A percentile compares a stretch with the other conserved stretches of the same genome.
Conservation (phyloP, 2,888 invertebrate species). For the Aethes cnicana region DNA sequence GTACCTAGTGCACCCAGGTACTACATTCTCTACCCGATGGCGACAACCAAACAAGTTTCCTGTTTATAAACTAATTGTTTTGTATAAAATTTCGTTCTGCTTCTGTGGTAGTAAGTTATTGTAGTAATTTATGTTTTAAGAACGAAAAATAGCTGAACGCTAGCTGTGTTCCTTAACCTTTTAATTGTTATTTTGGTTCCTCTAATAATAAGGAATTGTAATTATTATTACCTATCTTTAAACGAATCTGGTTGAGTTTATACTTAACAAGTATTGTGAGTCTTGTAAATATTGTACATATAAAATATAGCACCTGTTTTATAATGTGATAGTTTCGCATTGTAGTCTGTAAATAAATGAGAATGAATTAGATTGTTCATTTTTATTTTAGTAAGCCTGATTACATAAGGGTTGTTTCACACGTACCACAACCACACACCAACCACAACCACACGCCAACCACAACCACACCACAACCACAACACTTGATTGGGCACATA, state of each 20-base stretch:
- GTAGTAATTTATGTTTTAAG: constrained; percentile 44
- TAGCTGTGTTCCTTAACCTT: constrained; percentile 49
- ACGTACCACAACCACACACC: too few relatives aligned
- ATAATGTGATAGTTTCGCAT: constrained; percentile 77
- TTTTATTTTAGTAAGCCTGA: constrained; percentile 41
- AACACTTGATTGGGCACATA: too few relatives aligned
- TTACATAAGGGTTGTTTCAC: not conserved
- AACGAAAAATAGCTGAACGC: constrained; percentile 44
- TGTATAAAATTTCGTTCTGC: constrained; percentile 41
- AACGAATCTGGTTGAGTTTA: constrained; percentile 17
- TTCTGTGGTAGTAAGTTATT: constrained; percentile 52
- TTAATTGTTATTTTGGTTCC: constrained; percentile 56
- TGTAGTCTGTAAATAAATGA: constrained; percentile 79
- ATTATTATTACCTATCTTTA: constrained; percentile 13
- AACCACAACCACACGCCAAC: too few relatives aligned
- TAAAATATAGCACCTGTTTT: constrained; percentile 65
- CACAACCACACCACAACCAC: too few relatives aligned
- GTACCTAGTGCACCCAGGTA: too few relatives aligned
- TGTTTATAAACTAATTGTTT: constrained; percentile 47
- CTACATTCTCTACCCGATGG: too few relatives aligned
- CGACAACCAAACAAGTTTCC: too few relatives aligned
- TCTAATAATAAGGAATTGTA: constrained; percentile 36
- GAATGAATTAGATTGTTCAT: constrained; percentile 60
- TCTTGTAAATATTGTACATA: constrained; percentile 73
- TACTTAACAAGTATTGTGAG: constrained; percentile 54